Evolutionary conservation across 2,888 invertebrate species (phyloP).

Genomic region (Azorinus chamasolen): DNA sequence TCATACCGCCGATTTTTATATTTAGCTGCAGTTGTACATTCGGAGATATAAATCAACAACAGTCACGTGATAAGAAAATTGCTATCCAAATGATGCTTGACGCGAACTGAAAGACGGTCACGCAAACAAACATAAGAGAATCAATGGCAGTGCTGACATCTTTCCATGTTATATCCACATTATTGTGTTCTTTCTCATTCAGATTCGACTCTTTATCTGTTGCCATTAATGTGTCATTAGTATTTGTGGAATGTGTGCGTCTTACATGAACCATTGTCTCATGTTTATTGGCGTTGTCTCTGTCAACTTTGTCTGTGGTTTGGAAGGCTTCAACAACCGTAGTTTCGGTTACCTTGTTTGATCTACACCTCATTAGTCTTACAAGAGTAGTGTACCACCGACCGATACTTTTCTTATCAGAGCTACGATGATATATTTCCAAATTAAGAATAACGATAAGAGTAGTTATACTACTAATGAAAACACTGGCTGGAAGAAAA

Average conservation of each 20-base stretch:
- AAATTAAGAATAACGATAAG: constrained; percentile 13
- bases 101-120: no score
- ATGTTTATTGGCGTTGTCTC: not conserved
- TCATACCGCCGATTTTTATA: no score
- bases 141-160: constrained; percentile 25
- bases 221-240: not conserved
- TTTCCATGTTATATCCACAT: constrained; percentile 10
- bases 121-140: constrained; percentile 1
- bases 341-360: not conserved
- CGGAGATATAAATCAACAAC: no score
- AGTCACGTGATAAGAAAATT: no score
- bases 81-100: no score
- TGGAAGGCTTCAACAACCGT: not conserved
- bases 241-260: no score
- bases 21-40: no score
- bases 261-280: no score
- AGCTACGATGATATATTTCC: constrained; percentile 3
- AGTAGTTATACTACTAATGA: not conserved
- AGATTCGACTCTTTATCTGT: not conserved
- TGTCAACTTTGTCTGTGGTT: not conserved
- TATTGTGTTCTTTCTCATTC: not conserved
- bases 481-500: not conserved
- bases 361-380: not conserved
- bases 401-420: not conserved
- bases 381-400: not conserved